These are phyloP conservation scores for Styela clava DNA, from an alignment of 23 tunicate species.

Conservation along the genomic window DNA sequence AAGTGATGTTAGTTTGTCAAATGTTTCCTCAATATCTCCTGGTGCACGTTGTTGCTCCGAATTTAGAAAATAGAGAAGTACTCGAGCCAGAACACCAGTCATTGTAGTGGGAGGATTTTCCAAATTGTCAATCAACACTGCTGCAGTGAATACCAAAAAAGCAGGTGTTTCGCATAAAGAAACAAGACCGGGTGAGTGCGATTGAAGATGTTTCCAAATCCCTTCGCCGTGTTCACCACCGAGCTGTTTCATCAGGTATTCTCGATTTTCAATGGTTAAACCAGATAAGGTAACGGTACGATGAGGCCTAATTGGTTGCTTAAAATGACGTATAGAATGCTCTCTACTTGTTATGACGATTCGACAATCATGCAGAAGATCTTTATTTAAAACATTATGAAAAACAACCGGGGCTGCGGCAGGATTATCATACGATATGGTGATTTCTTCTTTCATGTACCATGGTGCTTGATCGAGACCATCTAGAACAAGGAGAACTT, in stretches of 20 bases:
- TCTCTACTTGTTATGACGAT: constrained; percentile 2
- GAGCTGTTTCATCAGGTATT: background rate
- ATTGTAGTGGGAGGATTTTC: background rate
- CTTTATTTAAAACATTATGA: background rate
- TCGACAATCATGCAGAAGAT: background rate
- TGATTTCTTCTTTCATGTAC: background rate
- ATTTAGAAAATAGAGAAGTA: background rate
- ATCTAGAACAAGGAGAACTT: background rate
- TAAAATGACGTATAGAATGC: constrained; percentile 4
- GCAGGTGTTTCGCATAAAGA: constrained; percentile 2
- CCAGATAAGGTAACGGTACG: background rate
- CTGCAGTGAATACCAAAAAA: constrained; percentile 7
- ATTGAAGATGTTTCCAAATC: background rate
- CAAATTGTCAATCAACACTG: background rate
- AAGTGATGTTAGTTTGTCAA: background rate
- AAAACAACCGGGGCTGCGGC: background rate
- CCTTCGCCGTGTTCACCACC: background rate
- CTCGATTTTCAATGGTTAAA: background rate
- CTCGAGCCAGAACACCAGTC: background rate
- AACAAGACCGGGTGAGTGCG: background rate
- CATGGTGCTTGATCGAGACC: background rate
- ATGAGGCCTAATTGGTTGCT: background rate
- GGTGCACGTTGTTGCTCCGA: background rate
- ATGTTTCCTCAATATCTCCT: background rate
- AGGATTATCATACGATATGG: constrained; percentile 6